A percentile compares a stretch with the other conserved stretches of the same genome.
phyloP scores from a whole-genome alignment of 2,888 invertebrate species.

The Hydriomena furcata region DNA sequence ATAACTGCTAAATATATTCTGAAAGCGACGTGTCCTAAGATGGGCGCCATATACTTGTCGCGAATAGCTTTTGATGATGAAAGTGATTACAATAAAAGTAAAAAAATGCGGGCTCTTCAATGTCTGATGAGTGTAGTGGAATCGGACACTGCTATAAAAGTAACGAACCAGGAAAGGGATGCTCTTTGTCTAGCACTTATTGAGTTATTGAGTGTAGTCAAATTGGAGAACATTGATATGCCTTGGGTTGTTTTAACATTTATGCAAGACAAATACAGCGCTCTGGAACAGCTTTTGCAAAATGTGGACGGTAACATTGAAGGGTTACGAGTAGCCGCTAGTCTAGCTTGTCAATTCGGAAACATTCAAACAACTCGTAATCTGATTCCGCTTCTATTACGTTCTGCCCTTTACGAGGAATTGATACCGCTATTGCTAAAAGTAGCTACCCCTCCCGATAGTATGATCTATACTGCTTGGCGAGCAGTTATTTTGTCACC shows the following conservation, averaged over 20 bases:
- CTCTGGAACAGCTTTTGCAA: constrained; percentile 68
- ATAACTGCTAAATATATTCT: constrained; percentile 77
- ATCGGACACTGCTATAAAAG: constrained; percentile 72
- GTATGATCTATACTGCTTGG: constrained; percentile 67
- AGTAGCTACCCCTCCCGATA: constrained; percentile 58
- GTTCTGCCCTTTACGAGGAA: constrained; percentile 64
- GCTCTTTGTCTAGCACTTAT: constrained; percentile 71
- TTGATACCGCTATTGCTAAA: constrained; percentile 69
- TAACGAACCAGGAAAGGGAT: constrained; percentile 67
- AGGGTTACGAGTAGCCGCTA: constrained; percentile 63
- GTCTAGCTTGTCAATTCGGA: constrained; percentile 63
- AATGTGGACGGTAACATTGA: constrained; percentile 59
- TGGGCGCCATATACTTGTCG: constrained; percentile 78
- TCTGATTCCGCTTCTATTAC: constrained; percentile 60
- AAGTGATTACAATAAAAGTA: constrained; percentile 71
- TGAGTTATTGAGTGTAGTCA: constrained; percentile 68
- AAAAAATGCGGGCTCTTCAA: constrained; percentile 76
- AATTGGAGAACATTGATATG: constrained; percentile 73
- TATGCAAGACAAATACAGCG: constrained; percentile 66
- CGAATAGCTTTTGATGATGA: constrained; percentile 77
- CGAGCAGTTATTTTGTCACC: constrained; percentile 70
- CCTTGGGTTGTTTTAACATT: constrained; percentile 75
- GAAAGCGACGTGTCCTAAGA: constrained; percentile 78
- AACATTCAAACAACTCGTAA: constrained; percentile 53
- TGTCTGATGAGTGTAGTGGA: constrained; percentile 77